phyloP scores from a whole-genome alignment of 2,113 vertebrate genomes.

The Mesoclemmys tuberculata region DNA sequence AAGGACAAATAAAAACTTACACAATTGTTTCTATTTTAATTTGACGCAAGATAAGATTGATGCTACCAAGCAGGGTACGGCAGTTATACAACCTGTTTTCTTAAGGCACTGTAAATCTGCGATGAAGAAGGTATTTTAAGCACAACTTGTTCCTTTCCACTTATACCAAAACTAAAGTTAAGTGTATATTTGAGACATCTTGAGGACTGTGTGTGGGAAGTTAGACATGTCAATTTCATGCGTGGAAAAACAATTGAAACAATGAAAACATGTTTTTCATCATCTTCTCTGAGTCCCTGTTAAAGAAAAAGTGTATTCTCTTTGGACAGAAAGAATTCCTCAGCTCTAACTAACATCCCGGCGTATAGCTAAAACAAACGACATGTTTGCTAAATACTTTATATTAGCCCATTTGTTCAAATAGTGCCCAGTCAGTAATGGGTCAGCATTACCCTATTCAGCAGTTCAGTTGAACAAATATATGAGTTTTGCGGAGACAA shows the following conservation, averaged over 20 bases:
- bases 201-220: background rate
- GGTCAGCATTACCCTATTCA: background rate
- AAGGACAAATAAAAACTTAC: background rate
- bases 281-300: background rate
- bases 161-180: background rate
- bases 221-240: background rate
- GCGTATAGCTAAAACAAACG: background rate
- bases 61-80: background rate
- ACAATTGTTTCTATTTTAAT: background rate
- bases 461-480: background rate
- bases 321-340: background rate
- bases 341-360: background rate
- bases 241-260: background rate
- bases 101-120: background rate
- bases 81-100: background rate
- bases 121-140: background rate
- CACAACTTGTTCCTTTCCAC: background rate
- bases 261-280: background rate
- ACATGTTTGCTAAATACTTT: background rate
- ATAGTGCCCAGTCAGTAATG: background rate
- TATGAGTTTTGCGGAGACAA: background rate
- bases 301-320: background rate
- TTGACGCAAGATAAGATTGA: background rate
- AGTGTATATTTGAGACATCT: background rate
- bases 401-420: background rate